phyloP scores from a whole-genome alignment of 2,113 vertebrate genomes.

The Asarcornis scutulata region DNA sequence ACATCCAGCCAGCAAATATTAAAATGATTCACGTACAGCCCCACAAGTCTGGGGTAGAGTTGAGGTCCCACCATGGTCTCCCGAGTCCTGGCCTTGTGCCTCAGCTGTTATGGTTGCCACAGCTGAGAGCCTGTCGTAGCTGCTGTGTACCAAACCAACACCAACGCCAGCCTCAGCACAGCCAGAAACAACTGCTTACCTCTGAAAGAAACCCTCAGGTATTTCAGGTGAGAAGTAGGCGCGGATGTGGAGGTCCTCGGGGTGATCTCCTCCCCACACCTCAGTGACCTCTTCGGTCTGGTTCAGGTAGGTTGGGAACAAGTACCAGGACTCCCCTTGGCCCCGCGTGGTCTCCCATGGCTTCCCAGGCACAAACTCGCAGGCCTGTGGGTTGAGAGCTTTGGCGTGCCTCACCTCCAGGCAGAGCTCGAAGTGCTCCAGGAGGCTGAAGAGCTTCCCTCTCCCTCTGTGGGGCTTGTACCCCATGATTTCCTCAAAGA shows the following conservation, averaged over 20 bases:
- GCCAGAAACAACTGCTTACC: slow-evolving; percentile 37
- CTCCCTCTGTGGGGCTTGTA: slow-evolving; percentile 31
- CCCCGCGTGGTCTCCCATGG: not conserved
- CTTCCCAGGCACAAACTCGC: slow-evolving; percentile 67
- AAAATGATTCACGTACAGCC: not conserved
- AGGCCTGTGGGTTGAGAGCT: slow-evolving; percentile 65
- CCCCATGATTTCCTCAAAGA: slow-evolving; percentile 76
- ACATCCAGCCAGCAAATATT: fast-evolving
- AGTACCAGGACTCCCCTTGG: slow-evolving; percentile 41
- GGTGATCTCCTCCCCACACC: slow-evolving; percentile 72
- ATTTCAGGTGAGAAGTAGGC: slow-evolving; percentile 74
- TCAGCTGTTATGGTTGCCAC: not conserved
- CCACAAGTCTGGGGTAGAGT: fast-evolving
- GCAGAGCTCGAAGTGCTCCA: slow-evolving; percentile 79
- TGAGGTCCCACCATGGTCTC: not conserved
- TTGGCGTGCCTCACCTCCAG: slow-evolving; percentile 37
- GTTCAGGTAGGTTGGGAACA: slow-evolving; percentile 76
- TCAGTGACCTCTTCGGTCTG: slow-evolving; percentile 58
- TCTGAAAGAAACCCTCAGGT: slow-evolving; percentile 78
- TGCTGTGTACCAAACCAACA: fast-evolving
- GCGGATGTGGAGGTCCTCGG: slow-evolving; percentile 64
- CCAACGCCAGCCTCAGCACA: fast-evolving
- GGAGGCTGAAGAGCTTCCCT: slow-evolving; percentile 73
- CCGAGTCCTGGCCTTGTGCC: not conserved
- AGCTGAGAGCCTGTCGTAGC: not conserved